Evolutionary conservation across 2,888 invertebrate genomes (phyloP).

Genomic region (Gryllus longicercus): DNA sequence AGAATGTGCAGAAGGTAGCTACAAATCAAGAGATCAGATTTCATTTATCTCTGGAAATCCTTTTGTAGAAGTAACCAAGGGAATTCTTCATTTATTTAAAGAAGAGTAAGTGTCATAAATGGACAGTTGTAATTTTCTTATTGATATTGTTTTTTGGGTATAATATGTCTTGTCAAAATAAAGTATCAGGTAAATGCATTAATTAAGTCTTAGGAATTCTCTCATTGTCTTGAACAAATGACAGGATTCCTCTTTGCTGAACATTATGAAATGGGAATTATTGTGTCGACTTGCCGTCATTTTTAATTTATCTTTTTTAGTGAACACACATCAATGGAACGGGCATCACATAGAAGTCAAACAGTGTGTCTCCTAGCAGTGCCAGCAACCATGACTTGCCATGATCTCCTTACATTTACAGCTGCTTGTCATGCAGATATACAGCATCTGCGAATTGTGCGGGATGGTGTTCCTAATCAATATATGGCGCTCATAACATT

Average conservation of each 20-base stretch:
- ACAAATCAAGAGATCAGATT: slow-evolving; percentile 45
- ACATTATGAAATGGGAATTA: too few species aligned
- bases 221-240: too few species aligned
- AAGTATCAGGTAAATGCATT: not conserved
- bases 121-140: not conserved
- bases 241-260: too few species aligned
- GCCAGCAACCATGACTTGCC: slow-evolving; percentile 85
- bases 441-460: slow-evolving; percentile 84
- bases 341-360: slow-evolving; percentile 66
- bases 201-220: not conserved
- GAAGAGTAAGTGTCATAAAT: slow-evolving; percentile 70
- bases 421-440: slow-evolving; percentile 90
- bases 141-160: slow-evolving; percentile 22
- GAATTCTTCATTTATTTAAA: slow-evolving; percentile 94
- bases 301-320: slow-evolving; percentile 49
- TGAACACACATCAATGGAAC: slow-evolving; percentile 67
- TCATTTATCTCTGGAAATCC: slow-evolving; percentile 95
- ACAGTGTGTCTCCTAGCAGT: slow-evolving; percentile 86
- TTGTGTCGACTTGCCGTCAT: too few species aligned
- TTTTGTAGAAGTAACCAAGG: slow-evolving; percentile 92
- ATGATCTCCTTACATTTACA: slow-evolving; percentile 89
- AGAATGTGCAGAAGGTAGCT: slow-evolving; percentile 23
- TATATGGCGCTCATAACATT: slow-evolving; percentile 96
- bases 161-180: not conserved
- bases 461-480: slow-evolving; percentile 88